These are phyloP conservation scores for Cataglyphis cursor DNA, from an alignment of 2,888 invertebrate species.

Conservation along the genomic window DNA sequence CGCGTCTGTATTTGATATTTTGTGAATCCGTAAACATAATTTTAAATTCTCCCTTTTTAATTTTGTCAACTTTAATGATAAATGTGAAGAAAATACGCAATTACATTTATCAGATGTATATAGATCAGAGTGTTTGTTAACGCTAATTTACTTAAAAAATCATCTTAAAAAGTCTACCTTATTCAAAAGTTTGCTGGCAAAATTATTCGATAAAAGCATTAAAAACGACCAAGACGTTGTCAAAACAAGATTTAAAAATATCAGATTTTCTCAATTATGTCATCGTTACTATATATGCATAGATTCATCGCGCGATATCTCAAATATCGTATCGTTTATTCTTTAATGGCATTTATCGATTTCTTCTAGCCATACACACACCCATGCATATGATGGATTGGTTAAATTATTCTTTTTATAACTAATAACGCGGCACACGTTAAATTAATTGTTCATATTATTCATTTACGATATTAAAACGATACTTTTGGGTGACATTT, in stretches of 20 bases:
- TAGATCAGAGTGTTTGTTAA: not conserved
- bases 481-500: not conserved
- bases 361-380: not conserved
- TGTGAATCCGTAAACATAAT: not conserved
- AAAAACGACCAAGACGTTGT: not conserved
- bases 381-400: not conserved
- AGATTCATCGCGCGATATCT: not conserved
- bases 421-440: not conserved
- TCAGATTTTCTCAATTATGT: slow-evolving; percentile 24
- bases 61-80: not conserved
- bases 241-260: not conserved
- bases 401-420: not conserved
- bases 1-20: not conserved
- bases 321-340: not conserved
- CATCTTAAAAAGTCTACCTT: not conserved
- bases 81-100: not conserved
- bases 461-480: not conserved
- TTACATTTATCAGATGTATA: not conserved
- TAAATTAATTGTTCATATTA: not conserved
- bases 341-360: not conserved
- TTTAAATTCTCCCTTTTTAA: not conserved
- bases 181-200: not conserved
- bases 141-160: not conserved
- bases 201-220: not conserved
- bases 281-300: not conserved